Evolutionary conservation across 2,888 invertebrate species (phyloP).

Genomic region (Phragmatobia fuliginosa): DNA sequence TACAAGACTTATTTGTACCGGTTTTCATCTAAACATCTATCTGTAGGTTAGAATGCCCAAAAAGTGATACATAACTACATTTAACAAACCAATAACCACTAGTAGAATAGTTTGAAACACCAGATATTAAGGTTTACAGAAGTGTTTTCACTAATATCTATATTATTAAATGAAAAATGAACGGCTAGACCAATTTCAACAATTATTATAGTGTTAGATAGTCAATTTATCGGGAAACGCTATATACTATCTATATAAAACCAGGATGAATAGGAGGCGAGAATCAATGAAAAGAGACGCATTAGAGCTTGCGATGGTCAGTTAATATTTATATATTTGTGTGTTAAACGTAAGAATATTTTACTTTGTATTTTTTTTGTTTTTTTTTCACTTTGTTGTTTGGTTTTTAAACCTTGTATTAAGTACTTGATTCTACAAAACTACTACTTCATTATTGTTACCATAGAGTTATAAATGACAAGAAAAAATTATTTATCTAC

Average conservation of each 20-base stretch:
- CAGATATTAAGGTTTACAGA: background rate
- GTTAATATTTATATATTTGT: background rate
- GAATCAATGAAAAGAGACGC: no score
- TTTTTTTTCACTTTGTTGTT: background rate
- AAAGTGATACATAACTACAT: background rate
- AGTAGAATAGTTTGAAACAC: background rate
- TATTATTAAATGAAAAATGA: no score
- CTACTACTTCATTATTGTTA: background rate
- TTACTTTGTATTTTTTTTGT: no score
- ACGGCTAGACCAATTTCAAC: no score
- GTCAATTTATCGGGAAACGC: no score
- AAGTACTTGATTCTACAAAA: background rate
- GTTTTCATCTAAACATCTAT: background rate
- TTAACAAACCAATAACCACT: background rate
- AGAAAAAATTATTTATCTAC: background rate
- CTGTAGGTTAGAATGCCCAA: background rate
- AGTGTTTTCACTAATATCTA: background rate
- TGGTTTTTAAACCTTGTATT: background rate
- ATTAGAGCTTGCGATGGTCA: no score
- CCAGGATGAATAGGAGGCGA: no score
- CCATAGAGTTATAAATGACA: background rate
- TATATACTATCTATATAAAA: no score
- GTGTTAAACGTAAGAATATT: background rate
- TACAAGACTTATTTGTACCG: background rate
- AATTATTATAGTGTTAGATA: no score